phyloP scores from a whole-genome alignment of 1,140 invertebrate species.

The Drosophila varians region DNA sequence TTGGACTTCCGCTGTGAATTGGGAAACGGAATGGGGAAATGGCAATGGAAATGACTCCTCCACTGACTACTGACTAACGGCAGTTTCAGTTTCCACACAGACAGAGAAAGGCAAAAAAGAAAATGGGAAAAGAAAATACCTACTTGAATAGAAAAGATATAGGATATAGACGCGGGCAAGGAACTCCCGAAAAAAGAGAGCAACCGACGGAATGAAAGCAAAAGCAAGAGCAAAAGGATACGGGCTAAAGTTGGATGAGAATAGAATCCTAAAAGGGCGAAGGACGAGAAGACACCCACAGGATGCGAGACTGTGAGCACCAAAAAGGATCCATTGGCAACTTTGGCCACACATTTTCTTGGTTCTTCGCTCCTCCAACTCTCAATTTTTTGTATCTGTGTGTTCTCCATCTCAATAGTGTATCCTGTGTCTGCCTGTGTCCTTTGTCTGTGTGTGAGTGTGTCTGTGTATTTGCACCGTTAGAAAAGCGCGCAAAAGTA shows the following conservation, averaged over 20 bases:
- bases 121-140: conserved; percentile 14
- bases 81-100: conserved; percentile 61
- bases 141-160: conserved; percentile 4
- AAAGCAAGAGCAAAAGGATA: conserved; percentile 39
- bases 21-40: conserved; percentile 7
- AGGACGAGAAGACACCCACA: conserved; percentile 10
- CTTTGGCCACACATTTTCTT: conserved; percentile 47
- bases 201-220: conserved; percentile 40
- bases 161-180: conserved; percentile 6
- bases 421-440: conserved; percentile 6
- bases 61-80: conserved; percentile 48
- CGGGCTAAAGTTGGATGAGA: neutral
- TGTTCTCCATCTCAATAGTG: neutral
- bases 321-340: conserved; percentile 53
- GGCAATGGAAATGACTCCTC: conserved; percentile 39
- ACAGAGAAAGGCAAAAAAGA: conserved; percentile 1
- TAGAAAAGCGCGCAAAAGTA: conserved; percentile 73
- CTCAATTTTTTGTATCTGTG: neutral
- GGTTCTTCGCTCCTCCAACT: neutral
- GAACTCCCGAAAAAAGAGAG: conserved; percentile 6
- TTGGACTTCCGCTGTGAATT: conserved; percentile 40
- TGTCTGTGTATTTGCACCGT: conserved; percentile 47
- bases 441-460: conserved; percentile 14
- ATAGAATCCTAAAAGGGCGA: neutral
- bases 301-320: conserved; percentile 9